Conservation (phyloP, 64 coral and sea anemone species). For the Porites australiensis region DNA sequence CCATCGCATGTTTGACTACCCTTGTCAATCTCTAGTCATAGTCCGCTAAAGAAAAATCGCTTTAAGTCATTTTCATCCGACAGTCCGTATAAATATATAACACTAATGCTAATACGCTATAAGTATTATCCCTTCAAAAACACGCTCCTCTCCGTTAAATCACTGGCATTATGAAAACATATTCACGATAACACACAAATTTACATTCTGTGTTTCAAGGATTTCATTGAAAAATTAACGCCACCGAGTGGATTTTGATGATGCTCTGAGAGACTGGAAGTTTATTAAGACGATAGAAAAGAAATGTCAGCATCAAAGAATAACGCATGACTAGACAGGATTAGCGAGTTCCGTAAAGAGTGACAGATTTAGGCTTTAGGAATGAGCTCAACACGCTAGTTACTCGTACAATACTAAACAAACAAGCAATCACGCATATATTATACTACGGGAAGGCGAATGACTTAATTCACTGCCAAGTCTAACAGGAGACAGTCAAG, state of each 20-base stretch:
- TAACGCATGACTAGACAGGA: slow-evolving; percentile 58
- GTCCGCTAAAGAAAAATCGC: slow-evolving; percentile 52
- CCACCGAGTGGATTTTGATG: background rate
- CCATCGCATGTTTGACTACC: slow-evolving; percentile 27
- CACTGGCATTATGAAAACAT: slow-evolving; percentile 22
- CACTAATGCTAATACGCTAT: slow-evolving; percentile 50
- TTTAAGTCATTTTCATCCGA: slow-evolving; percentile 55
- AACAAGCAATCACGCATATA: slow-evolving; percentile 62
- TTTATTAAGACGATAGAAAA: background rate
- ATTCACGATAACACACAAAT: background rate
- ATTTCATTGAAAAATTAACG: background rate
- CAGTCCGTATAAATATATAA: slow-evolving; percentile 59
- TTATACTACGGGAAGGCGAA: background rate
- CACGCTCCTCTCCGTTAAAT: slow-evolving; percentile 11
- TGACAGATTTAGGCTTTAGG: slow-evolving; percentile 49
- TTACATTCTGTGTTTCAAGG: background rate
- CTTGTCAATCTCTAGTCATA: slow-evolving; percentile 43
- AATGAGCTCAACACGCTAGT: slow-evolving; percentile 39
- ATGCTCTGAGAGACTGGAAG: background rate
- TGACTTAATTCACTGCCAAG: slow-evolving; percentile 27
- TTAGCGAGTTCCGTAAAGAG: slow-evolving; percentile 40
- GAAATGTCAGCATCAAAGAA: background rate
- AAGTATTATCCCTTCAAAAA: slow-evolving; percentile 60
- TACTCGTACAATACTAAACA: slow-evolving; percentile 49
- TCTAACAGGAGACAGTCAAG: slow-evolving; percentile 2